Evolutionary conservation across 37 sponge, comb jelly and placozoan species (phyloP).

Genomic region (Beroe forskalii): DNA sequence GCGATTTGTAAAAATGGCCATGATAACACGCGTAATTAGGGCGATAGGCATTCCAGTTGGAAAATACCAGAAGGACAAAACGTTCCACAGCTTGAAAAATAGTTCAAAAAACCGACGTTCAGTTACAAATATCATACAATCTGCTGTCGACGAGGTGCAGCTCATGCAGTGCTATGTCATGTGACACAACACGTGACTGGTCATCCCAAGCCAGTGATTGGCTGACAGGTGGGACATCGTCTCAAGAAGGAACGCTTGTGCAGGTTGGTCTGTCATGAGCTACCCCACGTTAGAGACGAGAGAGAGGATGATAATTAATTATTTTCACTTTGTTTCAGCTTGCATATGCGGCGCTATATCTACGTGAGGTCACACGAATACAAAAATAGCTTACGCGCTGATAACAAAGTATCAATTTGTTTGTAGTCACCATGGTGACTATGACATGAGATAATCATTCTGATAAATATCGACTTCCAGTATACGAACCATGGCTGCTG

Average conservation of each 20-base stretch:
- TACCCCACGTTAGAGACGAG: neutral
- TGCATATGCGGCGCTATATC: neutral
- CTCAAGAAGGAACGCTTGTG: neutral
- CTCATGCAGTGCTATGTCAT: too few species aligned
- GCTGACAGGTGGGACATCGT: neutral
- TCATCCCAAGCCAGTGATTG: too few species aligned
- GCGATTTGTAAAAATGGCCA: too few species aligned
- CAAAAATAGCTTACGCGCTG: neutral
- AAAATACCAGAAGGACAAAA: too few species aligned
- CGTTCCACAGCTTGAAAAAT: too few species aligned
- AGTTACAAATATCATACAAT: too few species aligned
- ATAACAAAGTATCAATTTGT: neutral
- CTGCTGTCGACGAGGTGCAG: neutral
- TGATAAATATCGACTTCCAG: too few species aligned
- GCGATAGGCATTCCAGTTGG: too few species aligned
- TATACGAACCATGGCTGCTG: conserved; percentile 35
- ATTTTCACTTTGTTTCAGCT: neutral
- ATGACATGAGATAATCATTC: neutral
- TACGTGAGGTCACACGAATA: neutral
- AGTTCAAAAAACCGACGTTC: too few species aligned
- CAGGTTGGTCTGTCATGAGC: neutral
- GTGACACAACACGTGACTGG: neutral
- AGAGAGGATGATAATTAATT: neutral
- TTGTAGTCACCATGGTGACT: neutral
- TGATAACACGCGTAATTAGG: too few species aligned